Conservation (phyloP, 2,113 vertebrate species). For the Oostethus manadensis region DNA sequence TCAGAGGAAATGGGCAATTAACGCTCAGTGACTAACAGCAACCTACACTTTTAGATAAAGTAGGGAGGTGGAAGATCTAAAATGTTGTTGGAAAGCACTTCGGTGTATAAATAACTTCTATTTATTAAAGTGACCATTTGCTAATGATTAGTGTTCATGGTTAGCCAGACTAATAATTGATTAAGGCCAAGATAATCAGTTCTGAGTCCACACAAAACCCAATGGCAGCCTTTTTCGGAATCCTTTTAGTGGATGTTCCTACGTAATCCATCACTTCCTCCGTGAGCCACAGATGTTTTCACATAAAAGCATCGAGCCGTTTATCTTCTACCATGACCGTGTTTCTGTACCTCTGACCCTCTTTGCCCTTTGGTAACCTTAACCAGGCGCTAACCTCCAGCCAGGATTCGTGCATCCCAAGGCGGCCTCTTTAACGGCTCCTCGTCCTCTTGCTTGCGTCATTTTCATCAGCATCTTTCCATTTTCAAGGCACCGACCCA, state of each 20-base stretch:
- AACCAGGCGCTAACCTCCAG: constrained; percentile 37
- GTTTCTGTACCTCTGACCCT: constrained; percentile 56
- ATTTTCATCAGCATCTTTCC: constrained; percentile 61
- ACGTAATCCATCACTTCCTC: constrained; percentile 27
- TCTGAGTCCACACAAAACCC: background rate
- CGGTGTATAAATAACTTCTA: background rate
- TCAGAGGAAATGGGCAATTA: constrained; percentile 53
- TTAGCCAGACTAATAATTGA: constrained; percentile 1
- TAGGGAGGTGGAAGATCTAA: constrained; percentile 4
- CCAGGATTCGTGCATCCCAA: constrained; percentile 28
- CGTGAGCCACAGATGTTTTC: constrained; percentile 45
- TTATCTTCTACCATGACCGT: constrained; percentile 58
- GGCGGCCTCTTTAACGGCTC: constrained; percentile 33
- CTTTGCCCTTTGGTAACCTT: constrained; percentile 43
- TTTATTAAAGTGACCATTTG: background rate
- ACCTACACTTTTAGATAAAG: constrained; percentile 35
- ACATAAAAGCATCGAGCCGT: constrained; percentile 62
- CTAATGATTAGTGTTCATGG: background rate
- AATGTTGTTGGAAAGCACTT: background rate
- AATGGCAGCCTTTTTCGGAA: constrained; percentile 14
- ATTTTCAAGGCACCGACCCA: constrained; percentile 51
- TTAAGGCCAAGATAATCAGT: background rate
- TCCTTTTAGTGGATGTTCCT: constrained; percentile 15
- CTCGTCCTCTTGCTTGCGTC: constrained; percentile 35
- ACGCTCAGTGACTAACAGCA: constrained; percentile 21